Evolutionary conservation across 2,113 vertebrate species (phyloP).

Genomic region (Petromus typicus): DNA sequence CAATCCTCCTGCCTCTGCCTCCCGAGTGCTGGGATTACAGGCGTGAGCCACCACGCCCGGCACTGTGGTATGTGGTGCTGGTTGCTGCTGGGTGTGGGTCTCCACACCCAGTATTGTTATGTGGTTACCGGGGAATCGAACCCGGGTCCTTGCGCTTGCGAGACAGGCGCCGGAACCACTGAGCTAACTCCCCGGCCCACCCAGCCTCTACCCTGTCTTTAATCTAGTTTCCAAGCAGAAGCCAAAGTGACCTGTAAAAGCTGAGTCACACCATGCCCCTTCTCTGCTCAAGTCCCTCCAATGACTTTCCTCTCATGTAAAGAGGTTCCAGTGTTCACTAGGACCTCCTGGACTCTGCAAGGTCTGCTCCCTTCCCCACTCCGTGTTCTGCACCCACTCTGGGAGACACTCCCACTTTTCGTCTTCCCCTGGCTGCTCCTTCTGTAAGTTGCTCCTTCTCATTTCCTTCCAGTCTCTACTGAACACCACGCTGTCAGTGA

Average conservation of each 20-base stretch:
- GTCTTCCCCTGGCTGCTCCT: no score
- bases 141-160: no score
- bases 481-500: not conserved
- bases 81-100: no score
- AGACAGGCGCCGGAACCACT: no score
- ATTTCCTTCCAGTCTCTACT: not conserved
- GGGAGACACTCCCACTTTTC: not conserved
- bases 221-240: not conserved
- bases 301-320: not conserved
- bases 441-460: not conserved
- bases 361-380: no score
- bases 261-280: not conserved
- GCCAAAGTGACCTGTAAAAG: not conserved
- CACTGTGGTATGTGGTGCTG: no score
- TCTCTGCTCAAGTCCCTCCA: not conserved
- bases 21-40: no score
- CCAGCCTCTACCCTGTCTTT: not conserved
- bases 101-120: no score
- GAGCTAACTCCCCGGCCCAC: no score
- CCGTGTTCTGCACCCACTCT: not conserved
- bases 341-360: not conserved
- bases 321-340: not conserved
- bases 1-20: no score
- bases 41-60: no score
- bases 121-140: no score